phyloP scores from a whole-genome alignment of 1,140 invertebrate genomes.

The Lepeophtheirus salmonis region DNA sequence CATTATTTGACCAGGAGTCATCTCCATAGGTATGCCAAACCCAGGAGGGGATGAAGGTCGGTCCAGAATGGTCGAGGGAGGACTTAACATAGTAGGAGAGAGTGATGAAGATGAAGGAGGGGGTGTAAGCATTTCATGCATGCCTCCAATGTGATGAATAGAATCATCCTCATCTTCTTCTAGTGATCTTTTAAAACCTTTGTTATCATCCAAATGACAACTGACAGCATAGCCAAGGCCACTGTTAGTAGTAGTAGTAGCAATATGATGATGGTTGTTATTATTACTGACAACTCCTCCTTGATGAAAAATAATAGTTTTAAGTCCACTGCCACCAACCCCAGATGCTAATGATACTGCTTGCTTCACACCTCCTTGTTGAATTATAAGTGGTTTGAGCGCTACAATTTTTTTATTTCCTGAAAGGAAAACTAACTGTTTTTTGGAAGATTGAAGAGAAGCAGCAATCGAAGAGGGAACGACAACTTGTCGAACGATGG shows the following conservation, averaged over 20 bases:
- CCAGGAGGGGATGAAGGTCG: neutral
- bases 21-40: conserved; percentile 11
- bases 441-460: too few species aligned
- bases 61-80: neutral
- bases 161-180: too few species aligned
- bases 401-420: neutral
- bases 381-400: neutral
- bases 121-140: neutral
- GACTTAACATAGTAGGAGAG: neutral
- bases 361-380: too few species aligned
- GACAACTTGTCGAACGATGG: neutral
- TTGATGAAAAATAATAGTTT: neutral
- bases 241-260: too few species aligned
- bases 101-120: neutral
- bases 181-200: too few species aligned
- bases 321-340: too few species aligned
- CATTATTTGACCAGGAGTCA: conserved; percentile 13
- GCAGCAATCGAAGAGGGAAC: neutral
- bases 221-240: too few species aligned
- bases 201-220: too few species aligned
- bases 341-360: neutral
- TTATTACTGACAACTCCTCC: too few species aligned
- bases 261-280: too few species aligned
- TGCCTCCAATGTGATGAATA: neutral
- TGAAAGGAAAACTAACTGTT: too few species aligned